Conservation (phyloP, 1,140 invertebrate species). For the Diploscapter pachys region DNA sequence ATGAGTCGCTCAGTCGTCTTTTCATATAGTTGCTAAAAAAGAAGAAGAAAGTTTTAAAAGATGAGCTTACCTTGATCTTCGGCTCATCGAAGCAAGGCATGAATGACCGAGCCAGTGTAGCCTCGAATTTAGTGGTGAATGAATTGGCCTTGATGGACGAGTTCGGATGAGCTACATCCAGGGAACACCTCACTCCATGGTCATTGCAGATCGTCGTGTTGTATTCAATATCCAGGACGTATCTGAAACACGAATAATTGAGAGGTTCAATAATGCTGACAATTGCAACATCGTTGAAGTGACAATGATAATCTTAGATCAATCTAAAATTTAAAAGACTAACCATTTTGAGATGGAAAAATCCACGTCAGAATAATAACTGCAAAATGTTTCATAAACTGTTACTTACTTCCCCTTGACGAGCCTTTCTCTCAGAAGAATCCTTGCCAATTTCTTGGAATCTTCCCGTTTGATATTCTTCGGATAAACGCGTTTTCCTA, state of each 20-base stretch:
- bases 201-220: slow-evolving; percentile 51
- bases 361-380: too few species aligned
- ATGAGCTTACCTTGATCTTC: slow-evolving; percentile 69
- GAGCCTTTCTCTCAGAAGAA: slow-evolving; percentile 41
- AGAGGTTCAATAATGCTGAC: too few species aligned
- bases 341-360: too few species aligned
- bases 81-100: slow-evolving; percentile 97
- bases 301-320: too few species aligned
- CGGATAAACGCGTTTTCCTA: slow-evolving; percentile 38
- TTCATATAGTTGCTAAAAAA: too few species aligned
- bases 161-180: too few species aligned
- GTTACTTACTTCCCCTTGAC: slow-evolving; percentile 25
- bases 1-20: too few species aligned
- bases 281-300: too few species aligned
- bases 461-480: slow-evolving; percentile 47
- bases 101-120: slow-evolving; percentile 84
- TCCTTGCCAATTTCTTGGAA: slow-evolving; percentile 42
- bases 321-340: slow-evolving; percentile 20
- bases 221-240: slow-evolving; percentile 52
- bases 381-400: too few species aligned
- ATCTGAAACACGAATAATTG: slow-evolving; percentile 31
- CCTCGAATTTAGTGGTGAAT: slow-evolving; percentile 74
- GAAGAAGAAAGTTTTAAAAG: too few species aligned
- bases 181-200: slow-evolving; percentile 37
- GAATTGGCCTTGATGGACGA: slow-evolving; percentile 15